phyloP scores from a whole-genome alignment of 30 jellyfish, hydroid and myxozoan genomes.

The Morbakka virulenta region DNA sequence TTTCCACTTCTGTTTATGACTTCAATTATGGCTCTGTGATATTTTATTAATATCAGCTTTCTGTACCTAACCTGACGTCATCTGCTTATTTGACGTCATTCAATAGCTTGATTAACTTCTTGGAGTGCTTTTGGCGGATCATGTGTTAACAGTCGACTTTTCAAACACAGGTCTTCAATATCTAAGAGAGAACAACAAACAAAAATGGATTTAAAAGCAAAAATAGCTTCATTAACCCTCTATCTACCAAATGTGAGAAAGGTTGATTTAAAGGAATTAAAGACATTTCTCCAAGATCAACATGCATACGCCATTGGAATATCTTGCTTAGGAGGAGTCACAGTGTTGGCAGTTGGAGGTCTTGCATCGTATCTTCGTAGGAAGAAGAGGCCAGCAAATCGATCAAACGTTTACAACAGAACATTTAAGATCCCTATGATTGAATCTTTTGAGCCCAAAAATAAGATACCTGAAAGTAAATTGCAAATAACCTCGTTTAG shows the following conservation, averaged over 20 bases:
- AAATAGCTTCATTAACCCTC: neutral
- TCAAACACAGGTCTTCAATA: too few species aligned
- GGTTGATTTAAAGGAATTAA: neutral
- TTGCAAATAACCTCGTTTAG: neutral
- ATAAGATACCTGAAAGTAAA: neutral
- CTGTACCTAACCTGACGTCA: too few species aligned
- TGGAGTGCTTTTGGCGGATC: too few species aligned
- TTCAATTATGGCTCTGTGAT: too few species aligned
- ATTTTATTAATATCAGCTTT: too few species aligned
- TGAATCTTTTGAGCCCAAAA: too few species aligned
- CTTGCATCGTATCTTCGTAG: neutral
- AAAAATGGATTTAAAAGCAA: neutral
- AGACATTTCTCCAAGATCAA: neutral
- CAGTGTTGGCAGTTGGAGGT: neutral
- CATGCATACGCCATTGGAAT: neutral
- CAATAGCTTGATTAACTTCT: too few species aligned
- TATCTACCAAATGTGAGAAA: neutral
- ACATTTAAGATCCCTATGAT: neutral
- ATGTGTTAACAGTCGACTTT: too few species aligned
- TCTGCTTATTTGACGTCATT: too few species aligned
- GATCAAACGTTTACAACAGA: neutral
- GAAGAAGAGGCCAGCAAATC: neutral
- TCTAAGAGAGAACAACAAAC: too few species aligned
- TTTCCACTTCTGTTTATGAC: too few species aligned
- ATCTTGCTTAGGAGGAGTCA: neutral